These are phyloP conservation scores for Hepsetus odoe DNA, from an alignment of 2,113 vertebrate genomes.

Conservation along the genomic window DNA sequence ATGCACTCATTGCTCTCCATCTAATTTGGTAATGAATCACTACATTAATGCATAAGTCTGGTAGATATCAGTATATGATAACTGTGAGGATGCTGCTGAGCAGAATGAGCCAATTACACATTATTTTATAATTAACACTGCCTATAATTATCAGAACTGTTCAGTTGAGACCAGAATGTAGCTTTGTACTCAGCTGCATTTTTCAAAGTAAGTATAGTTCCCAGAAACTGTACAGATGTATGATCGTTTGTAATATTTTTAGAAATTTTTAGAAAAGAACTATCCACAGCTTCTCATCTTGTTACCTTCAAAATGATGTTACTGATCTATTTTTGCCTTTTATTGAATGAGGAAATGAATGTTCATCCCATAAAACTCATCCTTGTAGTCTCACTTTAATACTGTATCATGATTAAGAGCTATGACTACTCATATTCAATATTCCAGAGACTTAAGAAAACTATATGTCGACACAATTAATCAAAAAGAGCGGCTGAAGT, in stretches of 20 bases:
- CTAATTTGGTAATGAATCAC: constrained; percentile 37
- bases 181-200: constrained; percentile 4
- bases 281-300: background rate
- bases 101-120: constrained; percentile 20
- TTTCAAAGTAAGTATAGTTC: background rate
- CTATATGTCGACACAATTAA: background rate
- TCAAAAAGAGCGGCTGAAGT: background rate
- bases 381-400: background rate
- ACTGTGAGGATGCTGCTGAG: constrained; percentile 12
- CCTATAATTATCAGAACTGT: constrained; percentile 34
- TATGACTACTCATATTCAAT: background rate
- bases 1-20: background rate
- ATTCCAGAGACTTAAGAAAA: constrained; percentile 9
- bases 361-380: background rate
- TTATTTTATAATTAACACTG: constrained; percentile 31
- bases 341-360: background rate
- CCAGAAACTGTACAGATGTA: background rate
- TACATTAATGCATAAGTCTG: constrained; percentile 11
- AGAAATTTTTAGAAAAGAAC: background rate
- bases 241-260: background rate
- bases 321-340: background rate
- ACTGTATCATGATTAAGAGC: background rate
- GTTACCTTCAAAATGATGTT: background rate
- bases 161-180: background rate
- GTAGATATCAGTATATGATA: constrained; percentile 30